Evolutionary conservation across 2,888 invertebrate genomes (phyloP), one percentile per base, ranked within the genome.

Genomic region (Trypoxylon attenuatum): DNA sequence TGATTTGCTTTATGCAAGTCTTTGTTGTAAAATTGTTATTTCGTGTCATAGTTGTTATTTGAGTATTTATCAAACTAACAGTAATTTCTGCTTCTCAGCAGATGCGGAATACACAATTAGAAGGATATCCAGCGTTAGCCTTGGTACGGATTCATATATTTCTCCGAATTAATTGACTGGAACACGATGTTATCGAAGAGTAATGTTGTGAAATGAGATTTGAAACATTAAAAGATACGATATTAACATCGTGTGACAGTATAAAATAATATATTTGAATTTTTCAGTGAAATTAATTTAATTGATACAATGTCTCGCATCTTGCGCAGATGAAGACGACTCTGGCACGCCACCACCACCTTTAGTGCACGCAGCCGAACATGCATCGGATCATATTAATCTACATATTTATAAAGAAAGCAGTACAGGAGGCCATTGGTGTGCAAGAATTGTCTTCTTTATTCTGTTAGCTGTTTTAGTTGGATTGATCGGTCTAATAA

Each of bases 401-500:
- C 91, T 95, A 81, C 95, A 95, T 84, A 90, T 94, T 19, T 91
- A 94, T 49, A 92, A 93, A 75, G 94, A 95, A 39, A 91, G 90
- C 76, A 91, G 91, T 42, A 93, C 94, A 13, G 94, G 94, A 41
- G 95, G 95, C 25, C 94, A 94, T 82, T 92, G 94, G 90, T 94
- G 94, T 87, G 94, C 95, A 27, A 94, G 94, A 88, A 89, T 95
- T 56, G 90, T 95, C 78, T 96, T 96, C 87, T 94, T 95, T 82
- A 88, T 91, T 1, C 87, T 96, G 21, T 89, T 95, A 73, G 92
- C 92, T 47, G 90, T 92, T 55, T 89, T 96, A 25, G 87, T 93
- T 62, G 91, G 92, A 45, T 90, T 94, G 59, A 91, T 95, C 83
- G 94, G 94, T 60, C 87, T 95, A 51, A 94, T 95, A 64, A 93